Evolutionary conservation across 2,113 vertebrate species (phyloP).

Genomic region (Prolemur simus): DNA sequence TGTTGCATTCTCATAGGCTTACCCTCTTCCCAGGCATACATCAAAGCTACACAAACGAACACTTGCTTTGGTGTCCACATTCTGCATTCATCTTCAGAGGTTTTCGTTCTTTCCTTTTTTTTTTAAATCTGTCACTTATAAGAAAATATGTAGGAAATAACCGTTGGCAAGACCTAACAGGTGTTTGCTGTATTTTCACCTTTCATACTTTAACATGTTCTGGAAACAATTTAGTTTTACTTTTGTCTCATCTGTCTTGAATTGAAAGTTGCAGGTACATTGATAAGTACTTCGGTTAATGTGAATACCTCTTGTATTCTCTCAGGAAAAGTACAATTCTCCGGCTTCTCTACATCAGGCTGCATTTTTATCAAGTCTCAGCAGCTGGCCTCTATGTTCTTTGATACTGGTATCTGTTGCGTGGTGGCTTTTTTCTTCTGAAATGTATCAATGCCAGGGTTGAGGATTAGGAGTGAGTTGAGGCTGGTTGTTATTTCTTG

Average conservation of each 20-base stretch:
- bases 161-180: slow-evolving; percentile 64
- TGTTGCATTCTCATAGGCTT: neutral
- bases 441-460: neutral
- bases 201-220: slow-evolving; percentile 59
- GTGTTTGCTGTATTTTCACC: slow-evolving; percentile 59
- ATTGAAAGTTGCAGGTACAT: slow-evolving; percentile 69
- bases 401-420: neutral
- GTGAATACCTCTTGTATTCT: slow-evolving; percentile 54
- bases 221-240: slow-evolving; percentile 63
- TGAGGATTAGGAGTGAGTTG: neutral
- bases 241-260: slow-evolving; percentile 70
- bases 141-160: slow-evolving; percentile 61
- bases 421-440: neutral
- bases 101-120: neutral
- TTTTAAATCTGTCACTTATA: slow-evolving; percentile 33
- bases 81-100: slow-evolving; percentile 38
- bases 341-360: neutral
- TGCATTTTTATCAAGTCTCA: neutral
- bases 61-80: neutral
- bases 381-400: neutral
- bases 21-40: neutral
- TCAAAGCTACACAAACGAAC: neutral
- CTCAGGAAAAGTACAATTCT: slow-evolving; percentile 53
- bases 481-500: neutral
- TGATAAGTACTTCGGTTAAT: slow-evolving; percentile 64